Base-by-base conservation (phyloP, 2,797 vertebrate genomes). In the Leuciscus waleckii region DNA sequence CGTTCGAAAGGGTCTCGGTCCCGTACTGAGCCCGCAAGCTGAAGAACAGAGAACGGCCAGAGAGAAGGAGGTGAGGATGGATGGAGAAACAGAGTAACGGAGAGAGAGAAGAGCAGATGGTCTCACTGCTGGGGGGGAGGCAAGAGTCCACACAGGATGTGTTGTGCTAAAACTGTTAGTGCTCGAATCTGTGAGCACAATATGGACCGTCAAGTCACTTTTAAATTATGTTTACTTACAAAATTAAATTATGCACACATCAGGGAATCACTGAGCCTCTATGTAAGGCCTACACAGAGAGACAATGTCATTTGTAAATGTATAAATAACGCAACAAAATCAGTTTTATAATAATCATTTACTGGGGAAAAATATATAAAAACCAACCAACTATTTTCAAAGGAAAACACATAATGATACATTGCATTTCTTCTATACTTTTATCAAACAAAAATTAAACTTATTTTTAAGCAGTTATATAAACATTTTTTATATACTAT, bases 21-120 rank as follows among this genome's bases (percentile, higher is more conserved):
- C 97, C 96, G 70, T 97, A 97, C 91, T 95, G 96, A 87, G 96
- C 96, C 84, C 96, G 95, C 91, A 98, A 94, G 92, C 97, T 98
- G 92, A 83, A 90, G 91, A 90, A 37, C 35, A 19, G 61, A 68
- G 7, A 14, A 43, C 2, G 19, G 56, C 37, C 29, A 26, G 63
- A 75, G 65, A 70, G 61, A 32, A 17, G 61, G 29, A 82, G 35
- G 49, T 21, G 35, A 84, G 23, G 63, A 73, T 21, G 21, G 65
- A 65, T 11, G 77, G 61, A 78, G 7, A 35, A 29, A 79, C 51
- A 14, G 63, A 75, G 23, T 35, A 39, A 37, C 43, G 78, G 54
- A 74, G 46, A 65, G 35, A 63, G 43, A 67, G 68, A 23, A 70
- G 79, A 87, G 81, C 89, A 90, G 88, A 90, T 89, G 89, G 89